phyloP scores from a whole-genome alignment of 2,797 vertebrate species.

The Enteromius trimaculatus region DNA sequence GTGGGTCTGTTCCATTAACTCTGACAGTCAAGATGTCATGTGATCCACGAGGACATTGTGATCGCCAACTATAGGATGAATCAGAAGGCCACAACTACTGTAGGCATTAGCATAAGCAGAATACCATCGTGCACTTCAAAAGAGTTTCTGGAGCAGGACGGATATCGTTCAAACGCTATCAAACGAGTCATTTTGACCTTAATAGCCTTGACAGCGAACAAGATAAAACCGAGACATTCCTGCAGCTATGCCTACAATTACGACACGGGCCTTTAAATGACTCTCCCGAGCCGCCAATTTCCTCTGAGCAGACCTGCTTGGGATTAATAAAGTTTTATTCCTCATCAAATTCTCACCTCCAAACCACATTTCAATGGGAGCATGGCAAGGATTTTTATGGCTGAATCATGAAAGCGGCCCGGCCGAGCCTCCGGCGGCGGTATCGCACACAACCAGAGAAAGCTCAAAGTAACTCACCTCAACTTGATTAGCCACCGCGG shows the following conservation, averaged over 20 bases:
- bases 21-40: slow-evolving; percentile 60
- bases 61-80: slow-evolving; percentile 52
- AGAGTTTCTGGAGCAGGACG: slow-evolving; percentile 56
- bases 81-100: slow-evolving; percentile 51
- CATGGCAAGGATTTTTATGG: slow-evolving; percentile 52
- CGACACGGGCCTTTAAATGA: slow-evolving; percentile 42
- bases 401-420: slow-evolving; percentile 43
- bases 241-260: slow-evolving; percentile 65
- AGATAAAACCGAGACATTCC: slow-evolving; percentile 46
- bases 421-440: slow-evolving; percentile 26
- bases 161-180: slow-evolving; percentile 66
- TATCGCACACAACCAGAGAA: slow-evolving; percentile 16
- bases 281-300: slow-evolving; percentile 49
- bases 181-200: slow-evolving; percentile 57
- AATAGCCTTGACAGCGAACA: slow-evolving; percentile 58
- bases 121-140: slow-evolving; percentile 29
- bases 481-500: slow-evolving; percentile 39
- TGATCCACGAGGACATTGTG: slow-evolving; percentile 60
- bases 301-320: slow-evolving; percentile 56
- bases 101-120: slow-evolving; percentile 63
- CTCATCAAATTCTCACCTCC: slow-evolving; percentile 45
- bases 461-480: slow-evolving; percentile 35
- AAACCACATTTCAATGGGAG: slow-evolving; percentile 44
- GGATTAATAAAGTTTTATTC: slow-evolving; percentile 59
- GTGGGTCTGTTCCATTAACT: slow-evolving; percentile 49